Base-by-base conservation (phyloP, 2,888 invertebrate species). In the Volucella zonaria region DNA sequence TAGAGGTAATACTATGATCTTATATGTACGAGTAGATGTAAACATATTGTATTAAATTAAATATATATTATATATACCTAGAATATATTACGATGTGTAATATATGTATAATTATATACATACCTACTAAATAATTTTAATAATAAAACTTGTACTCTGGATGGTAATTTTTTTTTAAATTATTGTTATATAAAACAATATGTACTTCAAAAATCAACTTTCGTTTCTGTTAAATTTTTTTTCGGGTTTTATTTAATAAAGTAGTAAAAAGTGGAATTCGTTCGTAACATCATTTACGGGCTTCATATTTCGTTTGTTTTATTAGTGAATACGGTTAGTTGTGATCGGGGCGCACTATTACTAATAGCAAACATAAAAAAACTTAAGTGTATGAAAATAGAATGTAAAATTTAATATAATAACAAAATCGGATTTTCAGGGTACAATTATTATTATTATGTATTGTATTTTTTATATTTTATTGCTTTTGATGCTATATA, bases 261-360 rank as follows among this genome's bases (percentile, higher is more conserved):
- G 87, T 87, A 87, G 87, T 87, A 87, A 87, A 87, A 77, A 87
- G 75, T 75, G 85, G 56, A 64, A 71, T 75, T 79, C 58, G 76
- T 64, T 47, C 79, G 74, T 79, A 70, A 67, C 8, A 14, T 61
- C 38, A 66, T 62, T 54, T 61, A 11, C 40, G 49, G 40, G 73
- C 23, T 54, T 54, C 1, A 23, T 3, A 2, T 23, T 23, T 23
- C 23, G 23, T 23, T 23, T 23, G 23, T 23, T 23, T 4, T 23
- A 3, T 4, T 31, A 31, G 31, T 31, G 0, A 31, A 31, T 31
- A 6, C 31, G 31, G 6, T 31, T 31, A 31, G 31, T 31, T 31
- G 31, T 31, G 31, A 31, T 31, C 6, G 2, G 31, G 4, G 31
- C 31, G 6, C 31, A 31, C 6, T 31, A 31, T 0, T 31, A 2